These are phyloP conservation scores for Sialis lutaria DNA, from an alignment of 2,888 invertebrate genomes.

Conservation along the genomic window DNA sequence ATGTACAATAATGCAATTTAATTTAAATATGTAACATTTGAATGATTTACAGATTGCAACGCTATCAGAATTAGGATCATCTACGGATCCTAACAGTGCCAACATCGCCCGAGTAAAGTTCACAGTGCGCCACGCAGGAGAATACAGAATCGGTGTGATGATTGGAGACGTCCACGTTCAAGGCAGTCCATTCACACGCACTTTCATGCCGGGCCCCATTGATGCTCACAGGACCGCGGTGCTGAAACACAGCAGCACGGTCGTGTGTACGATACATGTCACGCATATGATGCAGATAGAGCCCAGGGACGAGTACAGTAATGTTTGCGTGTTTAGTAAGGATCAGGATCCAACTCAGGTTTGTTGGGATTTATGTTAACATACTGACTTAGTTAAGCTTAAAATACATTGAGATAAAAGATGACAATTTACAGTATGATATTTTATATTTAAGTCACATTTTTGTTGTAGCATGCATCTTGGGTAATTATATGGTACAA, in stretches of 20 bases:
- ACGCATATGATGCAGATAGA: constrained; percentile 67
- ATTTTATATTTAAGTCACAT: too few relatives aligned
- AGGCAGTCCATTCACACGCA: constrained; percentile 73
- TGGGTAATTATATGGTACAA: too few relatives aligned
- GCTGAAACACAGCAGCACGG: constrained; percentile 65
- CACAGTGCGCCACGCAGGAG: constrained; percentile 79
- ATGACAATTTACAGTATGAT: too few relatives aligned
- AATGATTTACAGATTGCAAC: constrained; percentile 45
- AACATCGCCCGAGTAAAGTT: constrained; percentile 82
- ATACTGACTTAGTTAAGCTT: too few relatives aligned
- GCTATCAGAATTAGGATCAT: constrained; percentile 75
- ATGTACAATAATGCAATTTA: neutral
- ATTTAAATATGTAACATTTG: neutral
- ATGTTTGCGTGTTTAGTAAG: constrained; percentile 49
- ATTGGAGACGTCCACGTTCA: constrained; percentile 66
- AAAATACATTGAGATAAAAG: too few relatives aligned
- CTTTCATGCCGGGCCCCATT: constrained; percentile 68
- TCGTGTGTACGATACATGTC: constrained; percentile 63
- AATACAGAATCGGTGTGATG: constrained; percentile 71
- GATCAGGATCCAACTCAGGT: constrained; percentile 42
- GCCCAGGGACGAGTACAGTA: constrained; percentile 83
- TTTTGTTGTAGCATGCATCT: too few relatives aligned
- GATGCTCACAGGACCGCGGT: constrained; percentile 72
- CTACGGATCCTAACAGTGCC: constrained; percentile 66
- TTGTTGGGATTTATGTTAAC: too few relatives aligned